Evolutionary conservation across 2,113 vertebrate species (phyloP), one percentile per base, ranked within the genome.

Genomic region (Rhineura floridana): DNA sequence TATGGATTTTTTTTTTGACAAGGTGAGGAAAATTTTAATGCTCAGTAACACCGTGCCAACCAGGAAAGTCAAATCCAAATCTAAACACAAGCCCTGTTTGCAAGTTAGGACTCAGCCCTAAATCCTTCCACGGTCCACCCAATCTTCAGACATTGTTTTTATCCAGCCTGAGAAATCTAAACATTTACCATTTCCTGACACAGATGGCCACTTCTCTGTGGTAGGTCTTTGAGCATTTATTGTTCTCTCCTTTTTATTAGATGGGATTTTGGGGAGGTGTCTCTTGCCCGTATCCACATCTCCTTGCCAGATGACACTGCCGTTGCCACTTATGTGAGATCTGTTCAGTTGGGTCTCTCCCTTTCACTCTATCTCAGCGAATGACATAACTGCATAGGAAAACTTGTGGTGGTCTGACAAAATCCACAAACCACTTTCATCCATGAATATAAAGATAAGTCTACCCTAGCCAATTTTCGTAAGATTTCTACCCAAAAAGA

Each of bases 31-130:
- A 92, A 84, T 84, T 87, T 92, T 59, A 90, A 91, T 94, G 93
- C 70, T 86, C 87, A 89, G 85, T 86, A 88, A 87, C 72, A 89
- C 85, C 87, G 23, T 92, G 88, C 89, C 91, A 93, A 85, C 91
- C 88, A 92, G 42, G 10, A 17, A n/a, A 85, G 30, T 70, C 87
- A 93, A 86, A 90, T 90, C 92, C 90, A 92, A 92, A 96, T 93
- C 89, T 89, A 93, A 94, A 93, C 90, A 91, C n/a, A 83, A 89
- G 77, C 90, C 91, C 87, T 90, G 17, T 88, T 90, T 94, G 90
- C 91, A 94, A 95, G 93, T 94, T 91, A 93, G 69, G 91, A 89
- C 91, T 92, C 90, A 93, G 91, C 80, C 85, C 55, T 91, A 91
- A 94, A 91, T 87, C 87, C 59, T 90, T 92, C 86, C 67, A 33